Conservation (phyloP, 2,797 vertebrate species). For the Pogoniulus pusillus region DNA sequence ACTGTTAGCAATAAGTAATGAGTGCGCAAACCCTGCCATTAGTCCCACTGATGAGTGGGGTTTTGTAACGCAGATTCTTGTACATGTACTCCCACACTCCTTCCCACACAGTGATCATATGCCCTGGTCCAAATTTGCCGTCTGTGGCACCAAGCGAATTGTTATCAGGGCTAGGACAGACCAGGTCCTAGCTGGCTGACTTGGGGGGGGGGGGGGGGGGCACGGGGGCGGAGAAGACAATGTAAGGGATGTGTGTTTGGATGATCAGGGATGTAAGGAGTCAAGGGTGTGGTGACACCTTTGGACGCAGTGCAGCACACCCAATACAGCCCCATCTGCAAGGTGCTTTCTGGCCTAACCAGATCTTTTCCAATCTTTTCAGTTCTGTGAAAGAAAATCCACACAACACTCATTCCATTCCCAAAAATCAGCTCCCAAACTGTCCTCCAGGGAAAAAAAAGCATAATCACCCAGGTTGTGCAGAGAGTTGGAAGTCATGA, state of each 20-base stretch:
- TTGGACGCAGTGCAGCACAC: not conserved
- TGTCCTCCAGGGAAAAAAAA: not conserved
- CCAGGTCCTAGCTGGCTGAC: not conserved
- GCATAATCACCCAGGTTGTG: not conserved
- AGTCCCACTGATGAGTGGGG: not conserved
- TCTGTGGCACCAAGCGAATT: not conserved
- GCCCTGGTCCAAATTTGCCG: not conserved
- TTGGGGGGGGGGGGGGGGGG: fast-evolving
- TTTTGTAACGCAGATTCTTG: slow-evolving; percentile 8
- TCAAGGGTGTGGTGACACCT: too few species aligned
- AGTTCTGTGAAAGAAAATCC: not conserved
- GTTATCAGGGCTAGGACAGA: not conserved
- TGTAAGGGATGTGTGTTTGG: not conserved
- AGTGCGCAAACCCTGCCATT: slow-evolving; percentile 19
- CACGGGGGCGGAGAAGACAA: too few species aligned
- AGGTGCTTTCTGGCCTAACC: not conserved
- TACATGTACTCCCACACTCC: not conserved
- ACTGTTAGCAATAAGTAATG: not conserved
- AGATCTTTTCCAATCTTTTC: too few species aligned
- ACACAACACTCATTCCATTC: fast-evolving
- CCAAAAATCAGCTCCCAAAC: not conserved
- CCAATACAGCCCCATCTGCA: fast-evolving
- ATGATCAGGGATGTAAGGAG: not conserved
- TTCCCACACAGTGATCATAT: not conserved
- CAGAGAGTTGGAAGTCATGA: not conserved